Evolutionary conservation across 2,113 vertebrate genomes (phyloP).

Genomic region (Thamnaconus septentrionalis): DNA sequence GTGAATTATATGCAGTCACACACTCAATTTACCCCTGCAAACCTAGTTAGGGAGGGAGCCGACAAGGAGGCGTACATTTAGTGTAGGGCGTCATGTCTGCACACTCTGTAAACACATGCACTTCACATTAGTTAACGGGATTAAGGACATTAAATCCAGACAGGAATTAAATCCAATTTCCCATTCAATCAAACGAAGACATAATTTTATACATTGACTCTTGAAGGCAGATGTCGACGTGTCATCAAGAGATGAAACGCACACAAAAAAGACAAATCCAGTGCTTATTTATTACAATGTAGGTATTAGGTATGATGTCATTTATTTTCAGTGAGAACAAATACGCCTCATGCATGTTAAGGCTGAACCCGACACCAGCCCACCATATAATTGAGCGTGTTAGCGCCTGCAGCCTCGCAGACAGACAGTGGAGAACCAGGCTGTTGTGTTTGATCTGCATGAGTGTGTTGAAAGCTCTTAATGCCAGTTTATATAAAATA

Average conservation of each 20-base stretch:
- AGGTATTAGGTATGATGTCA: constrained; percentile 23
- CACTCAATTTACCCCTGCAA: constrained; percentile 77
- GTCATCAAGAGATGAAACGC: too few species aligned
- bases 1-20: constrained; percentile 79
- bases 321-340: constrained; percentile 42
- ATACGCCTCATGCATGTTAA: constrained; percentile 40
- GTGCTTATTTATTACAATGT: constrained; percentile 26
- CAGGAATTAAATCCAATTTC: constrained; percentile 54
- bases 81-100: constrained; percentile 25
- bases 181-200: background rate
- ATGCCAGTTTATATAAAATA: constrained; percentile 73
- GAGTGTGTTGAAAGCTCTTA: constrained; percentile 58
- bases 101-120: constrained; percentile 31
- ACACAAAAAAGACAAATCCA: constrained; percentile 7
- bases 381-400: constrained; percentile 32
- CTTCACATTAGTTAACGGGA: constrained; percentile 58
- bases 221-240: background rate
- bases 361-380: constrained; percentile 16
- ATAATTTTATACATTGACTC: constrained; percentile 3
- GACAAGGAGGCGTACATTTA: constrained; percentile 40
- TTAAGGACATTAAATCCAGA: constrained; percentile 56
- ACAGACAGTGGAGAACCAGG: constrained; percentile 35
- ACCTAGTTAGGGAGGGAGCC: constrained; percentile 69
- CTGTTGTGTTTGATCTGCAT: constrained; percentile 53
- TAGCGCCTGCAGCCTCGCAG: constrained; percentile 19